Evolutionary conservation across 2,797 vertebrate genomes (phyloP).

Genomic region (Calcarius lapponicus): DNA sequence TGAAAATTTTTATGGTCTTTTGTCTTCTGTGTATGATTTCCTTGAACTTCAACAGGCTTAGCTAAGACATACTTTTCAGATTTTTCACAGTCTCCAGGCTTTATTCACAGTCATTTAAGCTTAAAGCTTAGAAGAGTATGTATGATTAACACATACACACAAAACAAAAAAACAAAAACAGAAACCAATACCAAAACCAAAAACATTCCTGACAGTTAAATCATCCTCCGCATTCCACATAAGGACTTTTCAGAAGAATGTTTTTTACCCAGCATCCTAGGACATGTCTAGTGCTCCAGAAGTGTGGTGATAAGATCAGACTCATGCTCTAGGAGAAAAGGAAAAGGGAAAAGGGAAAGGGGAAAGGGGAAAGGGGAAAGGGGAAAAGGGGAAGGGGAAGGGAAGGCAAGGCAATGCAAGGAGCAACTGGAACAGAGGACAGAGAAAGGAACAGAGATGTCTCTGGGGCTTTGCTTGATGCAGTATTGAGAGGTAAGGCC

Average conservation of each 20-base stretch:
- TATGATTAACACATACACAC: background rate
- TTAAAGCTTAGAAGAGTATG: background rate
- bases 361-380: too few species aligned
- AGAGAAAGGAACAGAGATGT: background rate
- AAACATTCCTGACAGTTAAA: background rate
- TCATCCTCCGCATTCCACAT: too few species aligned
- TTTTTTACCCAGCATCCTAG: background rate
- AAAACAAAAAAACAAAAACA: background rate
- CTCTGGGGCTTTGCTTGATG: background rate
- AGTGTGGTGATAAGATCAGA: background rate
- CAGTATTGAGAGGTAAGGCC: accelerated
- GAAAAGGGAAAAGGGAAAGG: too few species aligned
- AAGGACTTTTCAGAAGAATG: background rate
- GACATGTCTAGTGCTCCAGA: background rate
- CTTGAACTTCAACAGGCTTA: background rate
- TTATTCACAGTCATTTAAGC: background rate
- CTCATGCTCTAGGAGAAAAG: background rate
- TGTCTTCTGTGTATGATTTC: background rate
- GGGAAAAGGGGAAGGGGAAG: too few species aligned
- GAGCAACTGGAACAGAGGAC: too few species aligned
- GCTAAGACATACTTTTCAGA: background rate
- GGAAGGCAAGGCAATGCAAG: too few species aligned
- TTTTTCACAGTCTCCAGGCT: background rate
- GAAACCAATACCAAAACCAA: background rate
- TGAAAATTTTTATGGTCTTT: background rate